Evolutionary conservation across 2,797 vertebrate species (phyloP), one percentile per base, ranked within the genome.

Genomic region (Denticeps clupeoides): DNA sequence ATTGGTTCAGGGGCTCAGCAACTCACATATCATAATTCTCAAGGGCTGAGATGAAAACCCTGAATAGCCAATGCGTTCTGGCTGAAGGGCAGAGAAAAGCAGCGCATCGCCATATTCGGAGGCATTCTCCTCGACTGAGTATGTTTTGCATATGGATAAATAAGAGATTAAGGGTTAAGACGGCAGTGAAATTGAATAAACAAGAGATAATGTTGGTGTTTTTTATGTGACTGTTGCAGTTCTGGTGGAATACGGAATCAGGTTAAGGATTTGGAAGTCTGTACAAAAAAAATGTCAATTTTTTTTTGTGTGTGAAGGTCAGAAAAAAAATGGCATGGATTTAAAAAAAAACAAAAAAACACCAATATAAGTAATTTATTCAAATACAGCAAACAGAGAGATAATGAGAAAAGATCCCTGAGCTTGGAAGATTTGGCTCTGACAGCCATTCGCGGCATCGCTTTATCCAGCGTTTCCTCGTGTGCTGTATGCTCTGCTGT

Each of bases 1-100:
- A 68, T 62, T 49, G 63, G 65, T 64, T 74, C 59, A 59, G 35
- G 35, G 35, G 35, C 35, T 38, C 38, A 38, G 35, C 10, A 16
- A 35, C 35, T 38, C 35, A 35, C 33, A 38, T 21, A 38, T 38
- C 35, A 38, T 38, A 35, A 38, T 21, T 21, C 35, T 38, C 35
- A 21, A 21, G 35, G 35, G 35, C 6, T 19, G 8, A 38, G 35
- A 35, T 35, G 33, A 19, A 11, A 21, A 38, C 35, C 35, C 18
- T 1, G 8, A 19, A 10, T 35, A 38, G 35, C 35, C 35, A 35
- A 38, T 38, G 35, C 10, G 4, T 21, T 38, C 10, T 38, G 35
- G 35, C 38, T 38, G 35, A 38, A 38, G 35, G 35, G 16, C 35
- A 38, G 10, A 38, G 21, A 38, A 11, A 38, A 9, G 38, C 18